Base-by-base conservation (phyloP, 2,888 invertebrate species). In the Clepsis dumicolana region DNA sequence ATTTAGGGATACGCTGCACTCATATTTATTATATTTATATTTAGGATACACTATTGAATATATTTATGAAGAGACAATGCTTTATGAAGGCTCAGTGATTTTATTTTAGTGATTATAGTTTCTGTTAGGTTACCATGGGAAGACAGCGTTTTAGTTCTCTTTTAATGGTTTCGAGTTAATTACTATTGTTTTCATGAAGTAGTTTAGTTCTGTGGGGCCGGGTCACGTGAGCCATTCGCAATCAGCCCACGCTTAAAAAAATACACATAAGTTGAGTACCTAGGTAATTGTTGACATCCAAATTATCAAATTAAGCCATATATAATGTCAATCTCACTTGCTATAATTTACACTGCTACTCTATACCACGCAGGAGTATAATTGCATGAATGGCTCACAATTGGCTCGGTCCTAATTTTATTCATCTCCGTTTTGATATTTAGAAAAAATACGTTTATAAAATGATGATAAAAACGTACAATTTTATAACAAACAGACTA, bases 1-100 rank as follows among this genome's bases (percentile, higher is more conserved):
- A 94, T 94, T 94, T 93, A 93, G 94, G 93, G 91, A 88, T 89
- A 82, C 83, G 94, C 91, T 90, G 88, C 94, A 92, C 93, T 93
- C 93, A 93, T 93, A 90, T 93, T 93, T 90, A 88, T 89, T 85
- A 86, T 89, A 90, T 91, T 92, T 91, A 88, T 90, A 86, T 86
- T 88, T 89, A 91, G 87, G 86, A 76, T 91, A 90, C 87, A 89
- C 80, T 84, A 84, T 84, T 85, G 75, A 83, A 86, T 85, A 85
- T 87, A 87, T 90, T 85, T 89, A 85, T 85, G 80, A 85, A 77
- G 83, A 84, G 77, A 79, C 84, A 84, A n/a, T 83, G 84, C 84
- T 89, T 86, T 84, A 87, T 82, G 83, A 92, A 92, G 91, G 91
- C 93, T 93, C 91, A 89, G 89, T 89, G 89, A 90, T 90, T 86